Base-by-base conservation (phyloP, 2,797 vertebrate species). In the Centroberyx gerrardi region DNA sequence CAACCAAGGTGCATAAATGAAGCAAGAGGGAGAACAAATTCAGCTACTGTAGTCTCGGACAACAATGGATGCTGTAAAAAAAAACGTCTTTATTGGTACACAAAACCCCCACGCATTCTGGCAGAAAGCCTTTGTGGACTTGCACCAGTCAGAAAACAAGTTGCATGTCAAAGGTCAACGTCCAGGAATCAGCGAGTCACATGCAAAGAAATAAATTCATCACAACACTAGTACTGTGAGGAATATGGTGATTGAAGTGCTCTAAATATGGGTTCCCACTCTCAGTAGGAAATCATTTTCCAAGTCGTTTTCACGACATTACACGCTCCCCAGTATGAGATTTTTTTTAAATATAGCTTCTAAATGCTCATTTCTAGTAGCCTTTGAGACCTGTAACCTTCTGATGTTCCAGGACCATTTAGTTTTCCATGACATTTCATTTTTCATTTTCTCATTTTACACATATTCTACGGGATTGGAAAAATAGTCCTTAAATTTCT, bases 381-480 rank as follows among this genome's bases (percentile, higher is more conserved):
- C 64, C 49, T 63, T 53, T 60, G 13, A 70, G 27, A 78, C 40
- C 42, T 75, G 51, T 40, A 61, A 71, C 68, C 52, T 68, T 74
- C 46, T 62, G 68, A 72, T 65, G 74, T 67, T 74, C 27, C 68
- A 60, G 78, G 33, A 72, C 28, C 59, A 60, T 69, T 52, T 42
- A 4, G 29, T 54, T 77, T 85, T 69, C 4, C 5, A 14, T 67
- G 65, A 76, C 54, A 77, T 72, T 83, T 77, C 0, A 74, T 22
- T 69, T 74, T 66, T 29, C 18, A 17, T 2, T n/a, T 49, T 22
- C 15, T 2, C 22, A 46, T 62, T 60, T 59, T 42, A 56, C 3
- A 27, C 33, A 54, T 51, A 15, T 14, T 14, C 42, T 61, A 15
- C 62, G 17, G 38, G 40, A 71, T 62, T 65, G 17, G 7, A 52